Base-by-base conservation (phyloP, 2,888 invertebrate species). In the Stomorhina lunata region DNA sequence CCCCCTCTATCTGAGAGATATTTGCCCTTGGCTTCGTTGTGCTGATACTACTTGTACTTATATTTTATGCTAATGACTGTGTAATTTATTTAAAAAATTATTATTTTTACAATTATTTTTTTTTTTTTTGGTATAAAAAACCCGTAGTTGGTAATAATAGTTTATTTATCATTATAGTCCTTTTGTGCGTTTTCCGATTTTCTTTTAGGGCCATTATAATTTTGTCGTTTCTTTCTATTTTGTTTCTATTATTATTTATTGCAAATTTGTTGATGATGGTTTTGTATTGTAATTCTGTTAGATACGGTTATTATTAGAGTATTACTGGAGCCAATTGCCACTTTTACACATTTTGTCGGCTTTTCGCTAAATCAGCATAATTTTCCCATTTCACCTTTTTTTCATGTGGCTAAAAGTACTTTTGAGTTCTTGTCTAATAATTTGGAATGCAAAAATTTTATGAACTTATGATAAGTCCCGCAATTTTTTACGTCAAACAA, bases 291-390 rank as follows among this genome's bases (percentile, higher is more conserved):
- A 5, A 22, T 10, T 20, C 12, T 32, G 37, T 20, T 27, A 63
- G 43, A 15, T 32, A 32, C 27, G 15, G 1, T 27, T 53, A 27
- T n/a, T 27, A n/a, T n/a, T n/a, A n/a, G n/a, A 63, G 61, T 43
- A 63, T 63, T 43, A 20, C 27, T 63, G 61, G 61, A 63, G 61
- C 61, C 61, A 43, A 17, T 63, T 43, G 7, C 4, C 40, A 63
- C 37, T 59, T 37, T 32, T 34, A 17, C 10, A 34, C 7, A n/a
- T 15, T 43, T 34, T 43, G 7, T 43, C 2, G 1, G 9, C 37
- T 34, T 43, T 15, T 43, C 2, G 1, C 7, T 22, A 61, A 27
- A 43, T 63, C 15, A 43, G 10, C 61, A 63, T 63, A 63, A 63
- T 63, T 27, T 43, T 61, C 17, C 9, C 27, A 43, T 61, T 61